Percentiles rank a stretch among this genome's conserved stretches.
These are phyloP conservation scores for Cylas formicarius DNA, from an alignment of 1,140 invertebrate species.

Conservation along the genomic window DNA sequence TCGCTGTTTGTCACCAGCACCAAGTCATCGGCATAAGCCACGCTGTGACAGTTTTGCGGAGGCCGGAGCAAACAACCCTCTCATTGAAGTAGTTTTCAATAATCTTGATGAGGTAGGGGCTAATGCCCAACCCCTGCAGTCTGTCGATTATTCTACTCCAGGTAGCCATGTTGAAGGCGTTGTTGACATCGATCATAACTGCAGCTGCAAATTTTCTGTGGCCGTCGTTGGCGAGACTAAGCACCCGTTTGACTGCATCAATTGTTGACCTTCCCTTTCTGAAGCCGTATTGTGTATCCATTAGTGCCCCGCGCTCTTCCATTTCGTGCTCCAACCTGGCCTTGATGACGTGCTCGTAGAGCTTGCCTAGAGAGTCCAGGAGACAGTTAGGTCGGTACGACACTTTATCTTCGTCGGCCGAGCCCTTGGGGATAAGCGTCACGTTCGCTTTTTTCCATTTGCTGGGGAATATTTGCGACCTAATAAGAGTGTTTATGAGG, in stretches of 20 bases:
- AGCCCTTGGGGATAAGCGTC: constrained; percentile 1
- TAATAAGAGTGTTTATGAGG: constrained; percentile 1
- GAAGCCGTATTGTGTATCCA: constrained; percentile 24
- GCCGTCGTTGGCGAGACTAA: constrained; percentile 1
- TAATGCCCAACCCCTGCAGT: too few species aligned
- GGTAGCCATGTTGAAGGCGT: too few species aligned
- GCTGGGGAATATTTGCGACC: neutral
- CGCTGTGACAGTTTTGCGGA: too few species aligned
- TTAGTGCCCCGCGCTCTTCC: constrained; percentile 9
- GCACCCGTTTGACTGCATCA: constrained; percentile 13
- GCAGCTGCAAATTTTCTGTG: too few species aligned
- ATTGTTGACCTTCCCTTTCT: constrained; percentile 21
- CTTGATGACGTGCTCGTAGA: constrained; percentile 28
- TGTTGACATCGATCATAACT: too few species aligned
- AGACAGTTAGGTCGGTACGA: constrained; percentile 36
- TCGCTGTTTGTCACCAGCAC: too few species aligned
- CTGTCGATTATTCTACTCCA: too few species aligned
- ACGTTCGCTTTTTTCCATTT: constrained; percentile 7
- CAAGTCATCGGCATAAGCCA: too few species aligned
- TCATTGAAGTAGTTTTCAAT: too few species aligned
- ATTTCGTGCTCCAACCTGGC: constrained; percentile 22
- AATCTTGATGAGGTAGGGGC: too few species aligned
- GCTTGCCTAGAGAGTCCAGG: constrained; percentile 29
- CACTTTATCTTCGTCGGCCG: constrained; percentile 1
- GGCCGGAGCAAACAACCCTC: too few species aligned